A percentile compares a stretch with the other conserved stretches of the same genome.
Conservation (phyloP, 2,888 invertebrate species). For the Cheilosia pagana region DNA sequence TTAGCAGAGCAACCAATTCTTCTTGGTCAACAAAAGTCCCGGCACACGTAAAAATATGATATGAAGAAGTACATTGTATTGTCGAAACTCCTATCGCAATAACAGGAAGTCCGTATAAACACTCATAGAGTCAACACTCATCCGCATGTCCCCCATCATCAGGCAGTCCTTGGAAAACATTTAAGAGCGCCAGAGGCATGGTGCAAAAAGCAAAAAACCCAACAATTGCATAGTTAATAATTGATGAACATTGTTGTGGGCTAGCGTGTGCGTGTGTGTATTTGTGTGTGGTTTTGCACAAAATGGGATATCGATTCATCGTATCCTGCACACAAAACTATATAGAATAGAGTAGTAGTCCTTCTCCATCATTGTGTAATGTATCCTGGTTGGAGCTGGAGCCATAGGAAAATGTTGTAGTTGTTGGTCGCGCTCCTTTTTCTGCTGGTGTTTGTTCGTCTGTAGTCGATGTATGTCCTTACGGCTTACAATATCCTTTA, state of each 20-base stretch:
- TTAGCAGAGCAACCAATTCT: not conserved
- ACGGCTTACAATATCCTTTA: slow-evolving; percentile 41
- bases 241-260: slow-evolving; percentile 65
- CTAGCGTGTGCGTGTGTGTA: not conserved
- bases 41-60: slow-evolving; percentile 19
- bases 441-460: slow-evolving; percentile 10
- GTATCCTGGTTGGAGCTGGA: slow-evolving; percentile 5
- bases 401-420: slow-evolving; percentile 7
- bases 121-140: slow-evolving; percentile 56
- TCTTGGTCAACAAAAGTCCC: slow-evolving; percentile 48
- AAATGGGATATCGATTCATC: slow-evolving; percentile 45
- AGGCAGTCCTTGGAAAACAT: slow-evolving; percentile 56
- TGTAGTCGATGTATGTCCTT: slow-evolving; percentile 25
- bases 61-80: slow-evolving; percentile 4
- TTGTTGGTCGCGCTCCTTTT: not conserved
- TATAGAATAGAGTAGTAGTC: not conserved
- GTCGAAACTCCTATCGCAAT: slow-evolving; percentile 37
- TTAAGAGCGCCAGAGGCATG: slow-evolving; percentile 45
- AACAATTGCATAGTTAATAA: slow-evolving; percentile 70
- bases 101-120: slow-evolving; percentile 23
- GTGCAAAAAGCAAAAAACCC: slow-evolving; percentile 29
- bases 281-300: slow-evolving; percentile 30
- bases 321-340: slow-evolving; percentile 27
- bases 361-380: slow-evolving; percentile 17
- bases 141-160: slow-evolving; percentile 50